Conservation (phyloP, 2,797 vertebrate species). For the Takifugu ocellatus region DNA sequence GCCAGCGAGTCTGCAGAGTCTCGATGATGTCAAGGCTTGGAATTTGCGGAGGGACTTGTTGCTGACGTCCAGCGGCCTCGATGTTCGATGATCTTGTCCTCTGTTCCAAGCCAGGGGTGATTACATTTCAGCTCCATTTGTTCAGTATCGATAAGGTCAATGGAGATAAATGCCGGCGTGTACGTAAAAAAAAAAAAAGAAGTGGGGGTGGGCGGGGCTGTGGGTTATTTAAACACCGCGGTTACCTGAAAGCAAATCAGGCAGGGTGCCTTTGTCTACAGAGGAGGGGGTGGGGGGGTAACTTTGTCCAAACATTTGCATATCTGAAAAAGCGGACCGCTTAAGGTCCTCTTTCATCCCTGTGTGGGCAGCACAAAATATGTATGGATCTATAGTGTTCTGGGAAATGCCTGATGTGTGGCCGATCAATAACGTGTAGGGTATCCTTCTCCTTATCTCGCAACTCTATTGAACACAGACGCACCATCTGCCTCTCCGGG, state of each 20-base stretch:
- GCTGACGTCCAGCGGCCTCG: constrained; percentile 39
- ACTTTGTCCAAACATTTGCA: constrained; percentile 36
- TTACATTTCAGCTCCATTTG: constrained; percentile 59
- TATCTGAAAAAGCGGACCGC: constrained; percentile 18
- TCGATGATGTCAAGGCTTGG: constrained; percentile 56
- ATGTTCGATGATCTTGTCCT: constrained; percentile 41
- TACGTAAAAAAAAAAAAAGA: constrained; percentile 28
- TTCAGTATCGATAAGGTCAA: constrained; percentile 54
- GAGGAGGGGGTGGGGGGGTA: constrained; percentile 2
- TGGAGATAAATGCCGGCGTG: constrained; percentile 45
- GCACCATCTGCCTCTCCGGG: constrained; percentile 7
- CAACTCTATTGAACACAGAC: constrained; percentile 25
- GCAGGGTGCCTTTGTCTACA: constrained; percentile 15
- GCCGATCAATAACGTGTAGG: constrained; percentile 54
- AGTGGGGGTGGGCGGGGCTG: constrained; percentile 2
- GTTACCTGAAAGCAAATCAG: constrained; percentile 33
- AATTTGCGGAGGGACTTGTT: constrained; percentile 50
- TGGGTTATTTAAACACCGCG: constrained; percentile 31
- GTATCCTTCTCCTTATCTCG: constrained; percentile 32
- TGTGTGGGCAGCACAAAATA: constrained; percentile 15
- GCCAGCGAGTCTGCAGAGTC: constrained; percentile 62
- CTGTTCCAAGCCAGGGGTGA: constrained; percentile 38
- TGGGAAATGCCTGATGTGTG: constrained; percentile 57
- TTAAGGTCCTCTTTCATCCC: constrained; percentile 7
- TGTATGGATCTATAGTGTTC: constrained; percentile 53